Evolutionary conservation across 1,140 invertebrate species (phyloP).

Genomic region (Holcopasites calliopsidis): DNA sequence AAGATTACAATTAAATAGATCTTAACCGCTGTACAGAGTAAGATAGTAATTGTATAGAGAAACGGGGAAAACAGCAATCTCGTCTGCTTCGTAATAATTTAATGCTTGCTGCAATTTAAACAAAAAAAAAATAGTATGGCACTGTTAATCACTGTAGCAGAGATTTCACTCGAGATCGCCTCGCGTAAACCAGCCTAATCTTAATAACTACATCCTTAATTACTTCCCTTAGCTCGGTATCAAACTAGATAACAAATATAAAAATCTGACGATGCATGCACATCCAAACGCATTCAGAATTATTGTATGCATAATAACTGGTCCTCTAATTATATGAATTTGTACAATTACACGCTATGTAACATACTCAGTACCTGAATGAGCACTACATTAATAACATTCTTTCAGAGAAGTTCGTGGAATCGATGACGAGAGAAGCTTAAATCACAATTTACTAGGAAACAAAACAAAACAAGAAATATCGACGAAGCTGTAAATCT

Average conservation of each 20-base stretch:
- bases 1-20: not conserved
- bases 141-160: not conserved
- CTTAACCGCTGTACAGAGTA: not conserved
- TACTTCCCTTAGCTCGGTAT: not conserved
- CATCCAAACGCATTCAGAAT: not conserved
- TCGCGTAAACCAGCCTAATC: not conserved
- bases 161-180: not conserved
- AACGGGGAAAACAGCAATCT: not conserved
- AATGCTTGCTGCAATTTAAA: too few relatives aligned
- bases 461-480: too few relatives aligned
- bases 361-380: not conserved
- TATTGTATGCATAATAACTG: not conserved
- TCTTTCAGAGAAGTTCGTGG: not conserved
- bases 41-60: not conserved
- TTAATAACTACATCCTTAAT: not conserved
- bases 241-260: slow-evolving; percentile 6
- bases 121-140: too few relatives aligned
- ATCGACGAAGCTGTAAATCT: too few relatives aligned
- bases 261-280: not conserved
- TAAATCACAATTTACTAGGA: too few relatives aligned
- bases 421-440: too few relatives aligned
- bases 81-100: not conserved
- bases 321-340: not conserved
- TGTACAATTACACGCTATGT: not conserved
- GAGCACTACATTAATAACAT: not conserved